Evolutionary conservation across 1,140 invertebrate species (phyloP).

Genomic region (Semibalanus balanoides): DNA sequence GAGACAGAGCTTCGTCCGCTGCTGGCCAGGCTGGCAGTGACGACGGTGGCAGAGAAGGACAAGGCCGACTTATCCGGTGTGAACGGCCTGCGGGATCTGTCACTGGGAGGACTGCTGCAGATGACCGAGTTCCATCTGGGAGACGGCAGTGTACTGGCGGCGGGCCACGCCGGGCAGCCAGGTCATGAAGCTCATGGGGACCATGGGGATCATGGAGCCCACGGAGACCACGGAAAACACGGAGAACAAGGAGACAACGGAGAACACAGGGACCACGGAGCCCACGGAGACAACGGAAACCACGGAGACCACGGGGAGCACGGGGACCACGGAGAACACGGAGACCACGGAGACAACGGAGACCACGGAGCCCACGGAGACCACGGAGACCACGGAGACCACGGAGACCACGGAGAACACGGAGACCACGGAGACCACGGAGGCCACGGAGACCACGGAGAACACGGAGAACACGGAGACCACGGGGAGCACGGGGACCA

Average conservation of each 20-base stretch:
- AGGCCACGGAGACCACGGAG: not conserved
- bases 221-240: not conserved
- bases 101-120: not conserved
- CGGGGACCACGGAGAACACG: not conserved
- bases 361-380: not conserved
- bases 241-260: not conserved
- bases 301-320: not conserved
- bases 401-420: not conserved
- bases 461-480: not conserved
- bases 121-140: not conserved
- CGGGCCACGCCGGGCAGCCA: not conserved
- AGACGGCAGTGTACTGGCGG: not conserved
- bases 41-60: not conserved
- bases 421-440: not conserved
- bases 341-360: not conserved
- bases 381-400: not conserved
- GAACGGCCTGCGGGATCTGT: not conserved
- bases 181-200: not conserved
- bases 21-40: not conserved
- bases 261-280: not conserved
- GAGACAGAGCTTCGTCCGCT: not conserved
- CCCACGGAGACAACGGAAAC: not conserved
- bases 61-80: not conserved
- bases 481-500: not conserved
- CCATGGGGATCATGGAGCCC: not conserved